Evolutionary conservation across 2,888 invertebrate genomes (phyloP), one percentile per base, ranked within the genome.

Genomic region (Folsomia candida): DNA sequence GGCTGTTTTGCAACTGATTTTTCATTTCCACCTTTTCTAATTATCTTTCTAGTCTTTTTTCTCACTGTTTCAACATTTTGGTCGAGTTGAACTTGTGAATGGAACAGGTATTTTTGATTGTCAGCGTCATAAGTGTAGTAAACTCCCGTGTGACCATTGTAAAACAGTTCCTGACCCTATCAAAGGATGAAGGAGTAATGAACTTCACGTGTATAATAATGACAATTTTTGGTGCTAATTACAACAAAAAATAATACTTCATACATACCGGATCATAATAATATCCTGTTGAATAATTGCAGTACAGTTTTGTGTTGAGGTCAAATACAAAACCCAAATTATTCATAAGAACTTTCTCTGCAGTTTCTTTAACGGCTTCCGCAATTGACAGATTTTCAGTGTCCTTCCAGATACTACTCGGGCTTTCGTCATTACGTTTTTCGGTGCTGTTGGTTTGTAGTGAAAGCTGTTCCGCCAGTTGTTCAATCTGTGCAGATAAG

Each of bases 241-340:
- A 66, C 4, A 6, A 3, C 59, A 67, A 58, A 22, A n/a, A 11
- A 14, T 28, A 3, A 4, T n/a, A n/a, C n/a, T n/a, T n/a, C n/a
- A n/a, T n/a, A n/a, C 87, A 85, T 86, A 93, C 93, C 79, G 92
- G 88, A 85, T 93, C 92, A 82, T 94, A 94, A 84, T 94, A 94
- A 84, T 93, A 94, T 74, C 94, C 93, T 78, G 92, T 90, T 81
- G 89, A 90, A 79, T 90, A 91, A 83, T 94, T 93, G 83, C 93
- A 94, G 84, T 94, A 94, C 84, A 93, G 87, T 77, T 93, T 93
- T 26, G 91, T 91, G 1, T 90, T 91, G 81, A 91, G 89, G 77
- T 94, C 93, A 83, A 91, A 94, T 28, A 93, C 90, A 86, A 93
- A 93, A 9, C 70, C 73, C 1, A 73, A 27, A 54, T 72, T 69